Percentiles rank a stretch among this genome's conserved stretches.
phyloP scores from a whole-genome alignment of 2,888 invertebrate genomes.

The Glaucopsyche alexis region DNA sequence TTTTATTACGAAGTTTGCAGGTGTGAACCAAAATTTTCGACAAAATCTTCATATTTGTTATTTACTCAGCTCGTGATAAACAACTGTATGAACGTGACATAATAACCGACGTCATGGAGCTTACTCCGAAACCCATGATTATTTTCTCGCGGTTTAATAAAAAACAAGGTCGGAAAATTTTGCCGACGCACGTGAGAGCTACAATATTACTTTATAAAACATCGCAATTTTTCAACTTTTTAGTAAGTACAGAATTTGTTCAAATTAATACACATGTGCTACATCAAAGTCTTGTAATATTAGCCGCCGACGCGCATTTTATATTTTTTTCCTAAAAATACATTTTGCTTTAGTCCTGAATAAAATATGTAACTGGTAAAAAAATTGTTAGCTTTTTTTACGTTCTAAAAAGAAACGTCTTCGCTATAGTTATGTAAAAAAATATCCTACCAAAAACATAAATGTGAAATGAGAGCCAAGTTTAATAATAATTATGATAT shows the following conservation, averaged over 20 bases:
- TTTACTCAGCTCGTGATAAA: constrained; percentile 17
- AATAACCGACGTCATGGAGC: not conserved
- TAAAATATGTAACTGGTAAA: too few species aligned
- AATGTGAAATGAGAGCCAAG: too few species aligned
- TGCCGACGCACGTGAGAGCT: not conserved
- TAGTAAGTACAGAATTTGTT: not conserved
- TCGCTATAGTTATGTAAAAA: too few species aligned
- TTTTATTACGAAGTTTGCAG: too few species aligned
- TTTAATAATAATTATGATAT: too few species aligned
- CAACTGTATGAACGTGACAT: constrained; percentile 24
- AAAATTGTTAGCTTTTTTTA: too few species aligned
- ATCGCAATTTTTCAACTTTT: not conserved
- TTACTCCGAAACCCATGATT: not conserved
- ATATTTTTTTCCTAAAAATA: not conserved
- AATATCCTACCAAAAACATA: too few species aligned
- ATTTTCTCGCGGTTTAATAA: constrained; percentile 17
- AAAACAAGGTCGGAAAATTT: not conserved
- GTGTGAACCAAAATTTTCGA: not conserved
- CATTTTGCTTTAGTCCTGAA: not conserved
- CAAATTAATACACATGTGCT: not conserved
- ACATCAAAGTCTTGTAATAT: not conserved
- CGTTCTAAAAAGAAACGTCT: too few species aligned
- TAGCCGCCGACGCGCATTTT: not conserved
- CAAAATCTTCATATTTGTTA: not conserved
- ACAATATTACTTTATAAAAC: not conserved